These are phyloP conservation scores for Eupithecia tripunctaria DNA, from an alignment of 2,888 invertebrate species.

Conservation along the genomic window DNA sequence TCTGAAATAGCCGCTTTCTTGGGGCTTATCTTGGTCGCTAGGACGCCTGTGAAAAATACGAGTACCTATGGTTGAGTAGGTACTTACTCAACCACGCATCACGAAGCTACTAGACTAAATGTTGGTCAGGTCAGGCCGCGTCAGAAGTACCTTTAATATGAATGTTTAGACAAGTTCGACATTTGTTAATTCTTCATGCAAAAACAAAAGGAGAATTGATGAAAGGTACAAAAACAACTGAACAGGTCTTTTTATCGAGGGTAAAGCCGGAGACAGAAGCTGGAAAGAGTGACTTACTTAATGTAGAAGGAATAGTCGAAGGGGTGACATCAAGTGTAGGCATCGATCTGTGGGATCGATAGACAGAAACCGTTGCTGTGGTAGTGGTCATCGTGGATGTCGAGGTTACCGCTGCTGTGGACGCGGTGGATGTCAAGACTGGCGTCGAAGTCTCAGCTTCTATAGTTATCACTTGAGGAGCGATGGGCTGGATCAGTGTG, in stretches of 20 bases:
- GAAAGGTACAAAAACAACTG: too few species aligned
- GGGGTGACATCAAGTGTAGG: conserved; percentile 9
- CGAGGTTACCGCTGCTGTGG: conserved; percentile 14
- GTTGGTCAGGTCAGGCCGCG: too few species aligned
- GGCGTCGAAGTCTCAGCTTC: conserved; percentile 43
- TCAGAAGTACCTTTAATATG: too few species aligned
- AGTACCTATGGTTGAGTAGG: too few species aligned
- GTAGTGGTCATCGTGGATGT: conserved; percentile 21
- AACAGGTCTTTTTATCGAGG: too few species aligned
- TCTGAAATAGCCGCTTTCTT: conserved; percentile 47
- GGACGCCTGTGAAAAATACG: background rate
- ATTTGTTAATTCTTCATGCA: too few species aligned
- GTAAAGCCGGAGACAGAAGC: background rate
- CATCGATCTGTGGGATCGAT: too few species aligned
- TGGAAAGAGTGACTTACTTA: background rate
- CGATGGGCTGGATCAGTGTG: conserved; percentile 62
- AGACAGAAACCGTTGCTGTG: conserved; percentile 13
- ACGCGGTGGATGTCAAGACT: conserved; percentile 34
- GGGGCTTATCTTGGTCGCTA: conserved; percentile 47
- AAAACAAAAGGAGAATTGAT: too few species aligned
- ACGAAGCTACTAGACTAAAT: background rate
- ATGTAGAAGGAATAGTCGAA: conserved; percentile 42
- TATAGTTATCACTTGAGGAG: conserved; percentile 51
- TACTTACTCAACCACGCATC: background rate
- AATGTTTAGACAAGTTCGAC: too few species aligned